phyloP scores from a whole-genome alignment of 2,797 vertebrate genomes.

The Semaprochilodus insignis region DNA sequence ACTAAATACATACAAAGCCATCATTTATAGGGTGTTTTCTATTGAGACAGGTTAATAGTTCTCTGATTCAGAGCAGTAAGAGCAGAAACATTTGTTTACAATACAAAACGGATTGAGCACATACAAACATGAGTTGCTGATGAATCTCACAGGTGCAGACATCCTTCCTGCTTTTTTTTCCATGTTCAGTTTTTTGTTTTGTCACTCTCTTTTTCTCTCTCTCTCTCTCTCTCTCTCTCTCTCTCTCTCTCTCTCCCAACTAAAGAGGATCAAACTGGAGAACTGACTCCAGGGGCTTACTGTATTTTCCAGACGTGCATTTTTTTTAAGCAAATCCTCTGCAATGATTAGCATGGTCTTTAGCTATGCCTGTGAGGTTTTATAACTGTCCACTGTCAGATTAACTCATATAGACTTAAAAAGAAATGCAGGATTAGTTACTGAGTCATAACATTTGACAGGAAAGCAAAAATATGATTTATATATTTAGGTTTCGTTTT shows the following conservation, averaged over 20 bases:
- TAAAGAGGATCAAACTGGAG: conserved; percentile 15
- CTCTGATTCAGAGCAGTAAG: not conserved
- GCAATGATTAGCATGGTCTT: conserved; percentile 7
- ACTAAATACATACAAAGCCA: no score
- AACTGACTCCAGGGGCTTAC: conserved; percentile 7
- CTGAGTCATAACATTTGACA: not conserved
- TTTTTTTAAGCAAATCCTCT: conserved; percentile 1
- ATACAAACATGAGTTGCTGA: not conserved
- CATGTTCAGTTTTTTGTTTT: not conserved
- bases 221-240: not conserved
- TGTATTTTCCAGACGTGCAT: conserved; percentile 11
- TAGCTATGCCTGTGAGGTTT: conserved; percentile 7
- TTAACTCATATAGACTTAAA: not conserved
- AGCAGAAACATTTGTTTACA: not conserved
- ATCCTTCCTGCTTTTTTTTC: not conserved
- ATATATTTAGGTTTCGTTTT: not conserved
- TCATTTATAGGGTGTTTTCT: no score
- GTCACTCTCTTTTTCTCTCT: not conserved
- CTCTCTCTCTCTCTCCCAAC: not conserved
- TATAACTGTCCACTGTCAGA: conserved; percentile 14
- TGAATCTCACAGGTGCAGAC: not conserved
- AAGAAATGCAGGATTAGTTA: not conserved
- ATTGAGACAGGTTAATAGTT: no score
- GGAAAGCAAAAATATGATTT: not conserved
- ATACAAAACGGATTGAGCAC: not conserved